These are phyloP conservation scores for Drosophila grimshawi DNA, from an alignment of 1,140 invertebrate genomes.

Conservation along the genomic window DNA sequence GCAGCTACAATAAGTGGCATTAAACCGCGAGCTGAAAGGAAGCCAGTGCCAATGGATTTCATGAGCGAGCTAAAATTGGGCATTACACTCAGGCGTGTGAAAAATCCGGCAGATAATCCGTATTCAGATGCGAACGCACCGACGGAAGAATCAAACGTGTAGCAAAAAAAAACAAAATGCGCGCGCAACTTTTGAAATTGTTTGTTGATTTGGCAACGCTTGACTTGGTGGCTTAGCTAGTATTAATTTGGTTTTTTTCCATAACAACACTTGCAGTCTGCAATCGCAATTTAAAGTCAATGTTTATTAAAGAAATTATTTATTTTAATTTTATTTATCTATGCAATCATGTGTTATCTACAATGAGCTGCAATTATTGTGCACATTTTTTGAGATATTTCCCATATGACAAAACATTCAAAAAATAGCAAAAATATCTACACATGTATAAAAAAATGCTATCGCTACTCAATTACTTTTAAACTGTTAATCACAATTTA, in stretches of 20 bases:
- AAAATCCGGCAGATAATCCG: constrained; percentile 67
- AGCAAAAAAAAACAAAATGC: constrained; percentile 5
- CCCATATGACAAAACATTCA: neutral
- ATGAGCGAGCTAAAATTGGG: constrained; percentile 74
- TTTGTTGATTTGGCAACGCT: constrained; percentile 23
- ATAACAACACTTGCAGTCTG: neutral
- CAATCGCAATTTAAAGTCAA: constrained; percentile 23
- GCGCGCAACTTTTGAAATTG: constrained; percentile 1
- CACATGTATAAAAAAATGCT: constrained; percentile 1
- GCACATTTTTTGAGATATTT: constrained; percentile 1
- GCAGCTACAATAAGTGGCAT: constrained; percentile 74
- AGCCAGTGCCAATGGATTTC: constrained; percentile 65
- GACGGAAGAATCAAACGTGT: constrained; percentile 66
- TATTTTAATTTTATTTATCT: neutral
- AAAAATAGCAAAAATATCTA: constrained; percentile 4
- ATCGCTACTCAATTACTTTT: neutral
- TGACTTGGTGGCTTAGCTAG: neutral
- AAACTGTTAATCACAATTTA: constrained; percentile 31
- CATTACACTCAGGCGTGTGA: constrained; percentile 64
- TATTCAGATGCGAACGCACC: constrained; percentile 48
- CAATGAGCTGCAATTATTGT: neutral
- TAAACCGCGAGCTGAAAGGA: constrained; percentile 65
- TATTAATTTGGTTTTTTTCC: constrained; percentile 7
- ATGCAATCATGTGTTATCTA: neutral
- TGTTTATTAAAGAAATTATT: neutral